Evolutionary conservation across 2,113 vertebrate species (phyloP).

Genomic region (Tenrec ecaudatus): DNA sequence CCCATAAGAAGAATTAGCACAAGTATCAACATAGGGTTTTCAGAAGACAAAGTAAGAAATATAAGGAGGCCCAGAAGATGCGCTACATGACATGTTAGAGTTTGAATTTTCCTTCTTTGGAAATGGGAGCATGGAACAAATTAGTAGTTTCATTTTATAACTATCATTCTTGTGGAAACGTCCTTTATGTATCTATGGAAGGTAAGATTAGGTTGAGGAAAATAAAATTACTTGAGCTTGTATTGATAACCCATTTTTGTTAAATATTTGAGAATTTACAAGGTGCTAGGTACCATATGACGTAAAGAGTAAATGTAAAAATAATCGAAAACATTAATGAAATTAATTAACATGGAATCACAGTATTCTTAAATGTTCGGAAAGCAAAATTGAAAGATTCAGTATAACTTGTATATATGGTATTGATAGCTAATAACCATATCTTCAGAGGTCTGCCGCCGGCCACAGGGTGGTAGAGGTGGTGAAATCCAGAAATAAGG

Average conservation of each 20-base stretch:
- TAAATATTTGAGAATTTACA: not conserved
- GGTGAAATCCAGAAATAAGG: not conserved
- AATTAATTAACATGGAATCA: not conserved
- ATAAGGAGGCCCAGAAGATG: not conserved
- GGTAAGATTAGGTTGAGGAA: not conserved
- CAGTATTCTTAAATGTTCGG: too few species aligned
- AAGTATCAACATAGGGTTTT: not conserved
- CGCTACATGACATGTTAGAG: not conserved
- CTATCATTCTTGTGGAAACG: not conserved
- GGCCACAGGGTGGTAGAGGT: not conserved
- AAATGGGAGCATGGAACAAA: not conserved
- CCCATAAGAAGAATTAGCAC: not conserved
- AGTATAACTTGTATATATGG: too few species aligned
- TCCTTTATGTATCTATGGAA: not conserved
- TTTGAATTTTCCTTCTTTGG: not conserved
- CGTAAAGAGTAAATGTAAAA: not conserved
- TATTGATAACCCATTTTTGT: conserved; percentile 1
- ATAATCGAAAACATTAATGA: not conserved
- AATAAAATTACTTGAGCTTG: not conserved
- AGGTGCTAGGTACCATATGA: not conserved
- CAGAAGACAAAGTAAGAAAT: not conserved
- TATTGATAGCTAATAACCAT: too few species aligned
- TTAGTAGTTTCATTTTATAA: not conserved
- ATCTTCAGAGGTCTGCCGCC: too few species aligned
- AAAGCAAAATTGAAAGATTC: too few species aligned